phyloP scores from a whole-genome alignment of 1,140 invertebrate genomes.

The Nephotettix cincticeps region DNA sequence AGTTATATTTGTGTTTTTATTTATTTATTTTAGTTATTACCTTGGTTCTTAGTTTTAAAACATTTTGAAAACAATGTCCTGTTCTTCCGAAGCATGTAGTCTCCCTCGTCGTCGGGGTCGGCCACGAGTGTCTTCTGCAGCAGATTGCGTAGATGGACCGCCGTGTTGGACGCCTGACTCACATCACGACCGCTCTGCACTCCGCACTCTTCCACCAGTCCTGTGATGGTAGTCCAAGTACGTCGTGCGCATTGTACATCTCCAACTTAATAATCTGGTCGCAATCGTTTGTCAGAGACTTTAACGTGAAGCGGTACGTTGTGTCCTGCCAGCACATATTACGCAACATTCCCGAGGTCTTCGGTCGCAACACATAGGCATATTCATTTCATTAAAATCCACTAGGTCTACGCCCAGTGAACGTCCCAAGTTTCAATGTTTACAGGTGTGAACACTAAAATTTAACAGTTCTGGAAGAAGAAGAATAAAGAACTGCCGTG shows the following conservation, averaged over 20 bases:
- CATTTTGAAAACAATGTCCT: too few species aligned
- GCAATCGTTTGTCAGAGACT: neutral
- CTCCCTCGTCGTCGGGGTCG: neutral
- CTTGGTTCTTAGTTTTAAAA: too few species aligned
- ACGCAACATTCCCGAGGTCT: neutral
- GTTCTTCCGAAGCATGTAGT: neutral
- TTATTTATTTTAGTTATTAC: too few species aligned
- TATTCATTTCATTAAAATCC: too few species aligned
- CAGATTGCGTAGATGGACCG: neutral
- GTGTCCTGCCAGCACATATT: neutral
- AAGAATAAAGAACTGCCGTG: too few species aligned
- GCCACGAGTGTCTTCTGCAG: neutral
- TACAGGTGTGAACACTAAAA: too few species aligned
- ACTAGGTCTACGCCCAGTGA: too few species aligned
- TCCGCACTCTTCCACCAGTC: neutral
- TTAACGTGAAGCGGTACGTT: neutral
- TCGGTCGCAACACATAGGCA: too few species aligned
- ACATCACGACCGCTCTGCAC: neutral
- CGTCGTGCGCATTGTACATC: neutral
- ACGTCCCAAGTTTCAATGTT: too few species aligned
- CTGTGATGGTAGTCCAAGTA: neutral
- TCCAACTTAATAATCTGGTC: neutral
- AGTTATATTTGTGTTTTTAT: too few species aligned
- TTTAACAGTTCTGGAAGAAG: too few species aligned
- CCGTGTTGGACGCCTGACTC: neutral